Evolutionary conservation across 1,140 invertebrate species (phyloP).

Genomic region (Neuroterus valhalla): DNA sequence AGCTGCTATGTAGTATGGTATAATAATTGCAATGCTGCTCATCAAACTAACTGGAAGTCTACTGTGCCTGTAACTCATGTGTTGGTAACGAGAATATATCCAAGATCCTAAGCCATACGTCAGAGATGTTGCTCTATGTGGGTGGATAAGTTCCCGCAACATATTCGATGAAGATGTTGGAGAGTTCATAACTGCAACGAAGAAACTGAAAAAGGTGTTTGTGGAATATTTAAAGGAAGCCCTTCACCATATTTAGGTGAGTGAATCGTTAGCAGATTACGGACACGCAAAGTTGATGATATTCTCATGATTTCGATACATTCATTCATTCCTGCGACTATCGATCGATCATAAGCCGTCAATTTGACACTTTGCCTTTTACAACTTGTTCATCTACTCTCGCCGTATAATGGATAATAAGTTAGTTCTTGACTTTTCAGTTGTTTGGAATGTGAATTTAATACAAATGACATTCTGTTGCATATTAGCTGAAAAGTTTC

Average conservation of each 20-base stretch:
- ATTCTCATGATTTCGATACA: constrained; percentile 7
- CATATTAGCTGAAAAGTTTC: not conserved
- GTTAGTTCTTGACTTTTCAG: not conserved
- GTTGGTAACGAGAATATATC: no score
- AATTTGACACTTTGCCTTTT: constrained; percentile 17
- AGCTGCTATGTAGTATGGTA: not conserved
- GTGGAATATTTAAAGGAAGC: constrained; percentile 30
- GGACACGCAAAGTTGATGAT: not conserved
- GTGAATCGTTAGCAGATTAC: not conserved
- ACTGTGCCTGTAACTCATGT: constrained; percentile 4
- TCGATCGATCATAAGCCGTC: constrained; percentile 7
- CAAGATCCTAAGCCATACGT: constrained; percentile 28
- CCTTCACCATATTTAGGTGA: not conserved
- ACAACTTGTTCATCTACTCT: constrained; percentile 15
- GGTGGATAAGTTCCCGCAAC: constrained; percentile 40
- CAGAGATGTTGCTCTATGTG: constrained; percentile 42
- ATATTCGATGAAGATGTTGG: constrained; percentile 43
- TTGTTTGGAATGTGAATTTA: constrained; percentile 1
- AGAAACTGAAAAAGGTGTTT: constrained; percentile 43
- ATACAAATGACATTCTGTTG: constrained; percentile 14
- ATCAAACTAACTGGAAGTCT: constrained; percentile 17
- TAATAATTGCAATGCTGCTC: constrained; percentile 20
- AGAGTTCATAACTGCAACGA: constrained; percentile 40
- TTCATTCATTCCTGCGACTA: constrained; percentile 9
- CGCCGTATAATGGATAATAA: not conserved